A percentile compares a stretch with the other conserved stretches of the same genome.
These are phyloP conservation scores for Epizoanthus fatuus DNA, from an alignment of 92 coral and sea anemone species.

Conservation along the genomic window DNA sequence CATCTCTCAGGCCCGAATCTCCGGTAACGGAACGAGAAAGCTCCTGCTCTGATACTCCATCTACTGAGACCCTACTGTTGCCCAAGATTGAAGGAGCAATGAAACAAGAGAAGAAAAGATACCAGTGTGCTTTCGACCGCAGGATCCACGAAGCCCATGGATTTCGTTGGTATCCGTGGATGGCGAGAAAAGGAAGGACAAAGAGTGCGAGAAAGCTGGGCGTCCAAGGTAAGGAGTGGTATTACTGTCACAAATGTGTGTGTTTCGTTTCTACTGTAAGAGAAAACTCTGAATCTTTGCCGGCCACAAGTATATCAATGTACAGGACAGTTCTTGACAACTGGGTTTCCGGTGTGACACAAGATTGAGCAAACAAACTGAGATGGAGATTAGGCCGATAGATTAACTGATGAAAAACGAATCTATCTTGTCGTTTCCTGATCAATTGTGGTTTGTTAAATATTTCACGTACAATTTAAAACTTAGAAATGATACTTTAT, in stretches of 20 bases:
- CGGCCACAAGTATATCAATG: neutral
- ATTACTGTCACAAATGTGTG: neutral
- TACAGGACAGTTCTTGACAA: constrained; percentile 5
- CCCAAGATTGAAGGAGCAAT: neutral
- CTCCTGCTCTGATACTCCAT: neutral
- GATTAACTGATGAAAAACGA: constrained; percentile 23
- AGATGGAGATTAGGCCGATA: constrained; percentile 2
- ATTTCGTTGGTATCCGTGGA: constrained; percentile 41
- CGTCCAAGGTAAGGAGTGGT: neutral
- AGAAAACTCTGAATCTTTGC: too few species aligned
- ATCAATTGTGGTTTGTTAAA: neutral
- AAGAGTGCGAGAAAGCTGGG: neutral
- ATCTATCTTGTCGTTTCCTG: constrained; percentile 14
- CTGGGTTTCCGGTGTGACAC: constrained; percentile 9
- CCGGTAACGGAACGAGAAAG: neutral
- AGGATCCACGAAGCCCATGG: neutral
- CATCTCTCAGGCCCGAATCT: neutral
- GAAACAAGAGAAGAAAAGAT: constrained; percentile 1
- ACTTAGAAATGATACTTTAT: too few species aligned
- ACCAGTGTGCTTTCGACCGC: neutral
- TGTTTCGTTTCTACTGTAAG: neutral
- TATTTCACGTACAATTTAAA: too few species aligned
- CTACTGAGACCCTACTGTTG: neutral
- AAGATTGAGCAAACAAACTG: constrained; percentile 1
- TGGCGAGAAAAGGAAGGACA: neutral